Base-by-base conservation (phyloP, 2,113 vertebrate genomes). In the Lichenostomus cassidix region DNA sequence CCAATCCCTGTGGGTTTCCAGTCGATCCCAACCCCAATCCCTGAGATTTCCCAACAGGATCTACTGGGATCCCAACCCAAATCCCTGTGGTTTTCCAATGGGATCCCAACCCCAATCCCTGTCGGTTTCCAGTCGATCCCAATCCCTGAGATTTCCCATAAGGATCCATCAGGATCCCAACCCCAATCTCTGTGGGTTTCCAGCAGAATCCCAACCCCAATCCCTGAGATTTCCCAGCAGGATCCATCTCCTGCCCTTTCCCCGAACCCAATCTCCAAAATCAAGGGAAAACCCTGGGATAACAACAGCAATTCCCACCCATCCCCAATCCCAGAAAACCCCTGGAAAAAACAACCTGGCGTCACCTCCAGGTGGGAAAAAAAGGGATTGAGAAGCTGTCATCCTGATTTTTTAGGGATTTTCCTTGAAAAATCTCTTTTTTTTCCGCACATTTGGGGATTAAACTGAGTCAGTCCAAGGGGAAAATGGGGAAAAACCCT, bases 401-500 rank as follows among this genome's bases (percentile, higher is more conserved):
- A 73, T 73, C 47, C 35, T 1, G 1, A 4, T 28, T 60, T 22
- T n/a, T 2, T 55, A 39, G 41, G 13, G 18, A 2, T 74, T 84
- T 65, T 41, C 41, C 59, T 41, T 23, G 9, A 52, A 81, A 47
- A 2, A 2, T 12, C 35, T 65, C 14, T 0, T 29, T 78, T 49
- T 18, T n/a, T 1, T 5, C 29, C 6, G 3, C 0, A 39, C 28
- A 12, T 47, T 11, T 6, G 9, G 21, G 12, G 0, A 0, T 9
- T 0, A 8, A 56, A 3, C 5, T 9, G 18, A 5, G 5, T 2
- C 41, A 83, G 24, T 25, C 49, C 49, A 17, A 20, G 35, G 41
- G 3, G 46, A 42, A 69, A 50, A 39, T 5, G 2, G 4, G 41
- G 67, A 4, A 52, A n/a, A 50, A 8, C 4, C 19, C 13, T 42